Conservation (phyloP, 2,797 vertebrate genomes). For the Hippocampus kuda region DNA sequence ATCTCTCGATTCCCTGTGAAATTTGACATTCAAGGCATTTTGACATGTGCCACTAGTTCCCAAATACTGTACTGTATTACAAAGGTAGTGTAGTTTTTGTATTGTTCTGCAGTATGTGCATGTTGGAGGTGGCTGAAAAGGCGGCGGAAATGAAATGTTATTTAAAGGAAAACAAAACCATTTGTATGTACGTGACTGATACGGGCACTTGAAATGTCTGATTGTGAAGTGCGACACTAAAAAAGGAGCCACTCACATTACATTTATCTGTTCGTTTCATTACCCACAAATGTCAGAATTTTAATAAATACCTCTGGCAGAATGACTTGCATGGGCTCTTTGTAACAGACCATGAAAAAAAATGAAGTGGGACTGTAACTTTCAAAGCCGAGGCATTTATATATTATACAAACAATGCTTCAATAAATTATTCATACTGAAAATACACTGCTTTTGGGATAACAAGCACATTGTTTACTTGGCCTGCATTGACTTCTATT, state of each 20-base stretch:
- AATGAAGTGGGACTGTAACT: neutral
- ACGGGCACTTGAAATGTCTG: neutral
- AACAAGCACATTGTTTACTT: neutral
- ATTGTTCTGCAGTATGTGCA: neutral
- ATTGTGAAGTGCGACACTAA: neutral
- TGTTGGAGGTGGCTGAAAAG: neutral
- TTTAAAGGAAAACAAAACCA: neutral
- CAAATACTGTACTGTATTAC: neutral
- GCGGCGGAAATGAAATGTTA: neutral
- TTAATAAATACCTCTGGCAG: neutral
- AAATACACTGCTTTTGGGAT: neutral
- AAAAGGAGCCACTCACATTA: neutral
- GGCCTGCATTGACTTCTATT: too few species aligned
- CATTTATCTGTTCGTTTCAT: neutral
- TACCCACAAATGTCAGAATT: neutral
- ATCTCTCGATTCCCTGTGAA: constrained; percentile 40
- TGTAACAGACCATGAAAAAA: neutral
- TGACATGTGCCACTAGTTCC: too few species aligned
- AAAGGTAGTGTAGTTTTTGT: neutral
- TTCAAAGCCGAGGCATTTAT: neutral
- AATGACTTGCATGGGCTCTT: too few species aligned
- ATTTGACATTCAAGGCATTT: constrained; percentile 22
- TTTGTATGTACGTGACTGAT: neutral
- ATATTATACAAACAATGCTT: neutral
- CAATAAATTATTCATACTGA: neutral